Percentiles rank a stretch among this genome's conserved stretches.
These are phyloP conservation scores for Eupithecia subumbrata DNA, from an alignment of 2,888 invertebrate genomes.

Conservation along the genomic window DNA sequence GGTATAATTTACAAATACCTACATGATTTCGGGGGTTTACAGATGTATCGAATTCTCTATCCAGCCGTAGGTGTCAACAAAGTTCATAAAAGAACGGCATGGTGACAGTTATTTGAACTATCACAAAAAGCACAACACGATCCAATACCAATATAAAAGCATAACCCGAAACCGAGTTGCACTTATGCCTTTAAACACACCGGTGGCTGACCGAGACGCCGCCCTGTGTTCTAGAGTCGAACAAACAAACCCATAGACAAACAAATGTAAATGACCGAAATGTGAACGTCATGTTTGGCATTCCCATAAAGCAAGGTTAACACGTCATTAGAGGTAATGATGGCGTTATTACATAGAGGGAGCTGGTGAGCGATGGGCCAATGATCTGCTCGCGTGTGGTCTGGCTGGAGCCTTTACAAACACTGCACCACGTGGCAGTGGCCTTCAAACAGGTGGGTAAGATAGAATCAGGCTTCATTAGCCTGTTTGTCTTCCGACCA, in stretches of 20 bases:
- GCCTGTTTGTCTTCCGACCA: conserved; percentile 42
- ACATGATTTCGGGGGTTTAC: conserved; percentile 18
- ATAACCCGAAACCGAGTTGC: conserved; percentile 72
- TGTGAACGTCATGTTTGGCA: conserved; percentile 84
- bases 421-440: conserved; percentile 65
- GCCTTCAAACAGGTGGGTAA: conserved; percentile 48
- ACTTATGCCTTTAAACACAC: conserved; percentile 70
- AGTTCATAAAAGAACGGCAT: conserved; percentile 19
- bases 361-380: conserved; percentile 68
- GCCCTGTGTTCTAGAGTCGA: conserved; percentile 83
- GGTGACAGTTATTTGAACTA: conserved; percentile 29
- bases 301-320: conserved; percentile 84
- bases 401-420: conserved; percentile 75
- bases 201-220: conserved; percentile 76
- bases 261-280: conserved; percentile 84
- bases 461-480: conserved; percentile 45
- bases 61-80: conserved; percentile 13
- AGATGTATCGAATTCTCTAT: conserved; percentile 17
- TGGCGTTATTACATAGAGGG: conserved; percentile 79
- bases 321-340: conserved; percentile 84
- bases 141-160: conserved; percentile 56
- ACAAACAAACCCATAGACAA: conserved; percentile 81
- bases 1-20: conserved; percentile 22
- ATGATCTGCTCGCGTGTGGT: conserved; percentile 80
- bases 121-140: conserved; percentile 57